phyloP scores from a whole-genome alignment of 2,797 vertebrate species.

The Vultur gryphus region DNA sequence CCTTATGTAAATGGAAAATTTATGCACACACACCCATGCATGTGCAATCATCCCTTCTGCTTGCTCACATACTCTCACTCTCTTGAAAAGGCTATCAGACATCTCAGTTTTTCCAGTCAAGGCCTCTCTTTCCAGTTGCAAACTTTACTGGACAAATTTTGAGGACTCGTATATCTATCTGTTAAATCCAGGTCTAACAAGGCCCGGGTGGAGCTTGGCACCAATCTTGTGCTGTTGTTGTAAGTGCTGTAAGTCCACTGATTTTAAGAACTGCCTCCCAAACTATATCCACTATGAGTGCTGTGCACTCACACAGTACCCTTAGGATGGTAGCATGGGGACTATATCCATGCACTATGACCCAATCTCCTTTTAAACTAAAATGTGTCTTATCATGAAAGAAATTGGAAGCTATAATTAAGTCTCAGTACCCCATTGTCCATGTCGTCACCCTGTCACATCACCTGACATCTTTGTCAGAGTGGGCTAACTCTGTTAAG shows the following conservation, averaged over 20 bases:
- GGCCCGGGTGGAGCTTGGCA: not conserved
- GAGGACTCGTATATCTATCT: not conserved
- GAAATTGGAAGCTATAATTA: not conserved
- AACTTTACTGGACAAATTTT: not conserved
- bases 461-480: not conserved
- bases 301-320: not conserved
- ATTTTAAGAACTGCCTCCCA: not conserved
- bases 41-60: slow-evolving; percentile 43
- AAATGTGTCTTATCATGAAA: not conserved
- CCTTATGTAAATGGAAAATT: slow-evolving; percentile 40
- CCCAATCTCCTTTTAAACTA: not conserved
- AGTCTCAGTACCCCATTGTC: not conserved
- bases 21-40: slow-evolving; percentile 15
- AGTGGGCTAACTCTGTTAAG: not conserved
- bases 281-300: not conserved
- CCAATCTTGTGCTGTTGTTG: fast-evolving
- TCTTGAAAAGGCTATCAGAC: not conserved
- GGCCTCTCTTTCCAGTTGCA: not conserved
- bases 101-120: not conserved
- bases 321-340: not conserved
- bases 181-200: not conserved
- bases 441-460: not conserved
- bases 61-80: not conserved
- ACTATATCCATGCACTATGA: not conserved
- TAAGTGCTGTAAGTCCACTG: not conserved